phyloP scores from a whole-genome alignment of 2,113 vertebrate species.

The Cyanocitta stelleri region DNA sequence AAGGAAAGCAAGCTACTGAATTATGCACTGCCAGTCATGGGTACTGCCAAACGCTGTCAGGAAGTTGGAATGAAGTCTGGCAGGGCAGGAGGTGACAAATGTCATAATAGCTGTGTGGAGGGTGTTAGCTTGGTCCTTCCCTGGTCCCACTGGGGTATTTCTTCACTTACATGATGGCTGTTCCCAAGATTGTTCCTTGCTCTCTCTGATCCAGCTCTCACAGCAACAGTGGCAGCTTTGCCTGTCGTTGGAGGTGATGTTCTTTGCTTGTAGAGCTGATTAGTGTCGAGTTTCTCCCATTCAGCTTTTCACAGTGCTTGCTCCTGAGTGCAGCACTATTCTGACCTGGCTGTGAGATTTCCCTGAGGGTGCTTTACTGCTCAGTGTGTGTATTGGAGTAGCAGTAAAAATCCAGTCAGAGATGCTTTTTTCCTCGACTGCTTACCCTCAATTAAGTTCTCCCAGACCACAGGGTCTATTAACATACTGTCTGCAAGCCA shows the following conservation, averaged over 20 bases:
- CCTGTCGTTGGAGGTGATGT: background rate
- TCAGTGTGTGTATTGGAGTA: constrained; percentile 20
- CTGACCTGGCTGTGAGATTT: background rate
- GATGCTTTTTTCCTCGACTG: constrained; percentile 40
- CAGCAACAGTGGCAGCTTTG: background rate
- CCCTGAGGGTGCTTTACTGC: constrained; percentile 18
- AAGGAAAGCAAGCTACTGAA: background rate
- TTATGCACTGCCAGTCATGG: background rate
- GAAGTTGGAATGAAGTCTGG: background rate
- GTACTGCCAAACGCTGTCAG: background rate
- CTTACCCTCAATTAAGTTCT: constrained; percentile 4
- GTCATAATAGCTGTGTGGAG: background rate
- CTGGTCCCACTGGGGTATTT: background rate
- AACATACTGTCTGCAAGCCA: constrained; percentile 23
- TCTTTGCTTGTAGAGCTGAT: background rate
- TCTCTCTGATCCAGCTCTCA: background rate
- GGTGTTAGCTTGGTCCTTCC: background rate
- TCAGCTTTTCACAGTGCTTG: background rate
- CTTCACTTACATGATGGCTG: background rate
- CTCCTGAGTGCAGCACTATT: background rate
- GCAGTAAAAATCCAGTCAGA: constrained; percentile 45
- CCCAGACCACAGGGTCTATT: background rate
- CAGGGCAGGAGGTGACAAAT: background rate
- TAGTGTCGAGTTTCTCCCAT: background rate
- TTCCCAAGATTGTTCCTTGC: background rate